Evolutionary conservation across 2,888 invertebrate genomes (phyloP).

Genomic region (Plebejus anna): DNA sequence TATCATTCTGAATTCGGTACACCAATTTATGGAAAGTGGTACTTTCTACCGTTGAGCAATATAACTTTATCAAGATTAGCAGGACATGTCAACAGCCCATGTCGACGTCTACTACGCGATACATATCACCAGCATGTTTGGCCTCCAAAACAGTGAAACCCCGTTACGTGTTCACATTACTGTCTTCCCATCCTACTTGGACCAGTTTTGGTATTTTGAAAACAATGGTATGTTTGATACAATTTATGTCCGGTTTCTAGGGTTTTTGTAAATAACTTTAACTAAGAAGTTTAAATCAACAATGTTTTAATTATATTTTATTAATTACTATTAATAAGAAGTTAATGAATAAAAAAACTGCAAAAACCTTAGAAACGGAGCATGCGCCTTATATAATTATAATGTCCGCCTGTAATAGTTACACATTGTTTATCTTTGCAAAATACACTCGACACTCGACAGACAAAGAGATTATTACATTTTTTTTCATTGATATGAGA

Average conservation of each 20-base stretch:
- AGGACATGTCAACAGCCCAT: neutral
- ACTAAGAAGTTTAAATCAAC: too few relatives aligned
- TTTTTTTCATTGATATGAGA: too few relatives aligned
- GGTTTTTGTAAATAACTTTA: neutral
- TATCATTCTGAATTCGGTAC: neutral
- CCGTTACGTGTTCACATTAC: constrained; percentile 1
- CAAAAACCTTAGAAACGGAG: too few relatives aligned
- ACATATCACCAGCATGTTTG: neutral
- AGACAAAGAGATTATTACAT: too few relatives aligned
- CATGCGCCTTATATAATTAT: too few relatives aligned
- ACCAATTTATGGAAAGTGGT: neutral
- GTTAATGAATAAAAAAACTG: too few relatives aligned
- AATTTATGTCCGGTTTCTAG: neutral
- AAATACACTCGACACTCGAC: too few relatives aligned
- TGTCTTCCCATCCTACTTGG: neutral
- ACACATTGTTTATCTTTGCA: too few relatives aligned
- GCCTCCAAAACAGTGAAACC: neutral
- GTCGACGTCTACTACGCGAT: neutral
- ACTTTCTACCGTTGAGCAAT: neutral
- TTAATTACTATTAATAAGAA: too few relatives aligned
- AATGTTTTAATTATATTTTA: too few relatives aligned
- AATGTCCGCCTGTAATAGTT: too few relatives aligned
- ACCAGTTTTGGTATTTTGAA: neutral
- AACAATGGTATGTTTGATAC: neutral
- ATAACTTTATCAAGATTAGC: neutral